Evolutionary conservation across 2,113 vertebrate species (phyloP), one percentile per base, ranked within the genome.

Genomic region (Numenius arquata): DNA sequence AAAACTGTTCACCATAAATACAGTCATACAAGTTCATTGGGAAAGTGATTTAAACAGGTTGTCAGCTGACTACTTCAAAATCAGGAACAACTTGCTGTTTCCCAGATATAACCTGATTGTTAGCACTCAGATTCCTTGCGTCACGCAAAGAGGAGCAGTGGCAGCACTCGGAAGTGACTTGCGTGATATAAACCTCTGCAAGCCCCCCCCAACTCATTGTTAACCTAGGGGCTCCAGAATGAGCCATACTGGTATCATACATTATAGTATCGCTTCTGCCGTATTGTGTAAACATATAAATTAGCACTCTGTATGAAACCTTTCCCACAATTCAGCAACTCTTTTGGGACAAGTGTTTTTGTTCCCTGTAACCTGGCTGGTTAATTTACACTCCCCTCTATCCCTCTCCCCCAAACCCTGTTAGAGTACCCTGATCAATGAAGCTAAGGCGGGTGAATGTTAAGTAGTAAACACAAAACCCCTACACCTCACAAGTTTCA

Each of bases 371-470:
- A 52, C 30, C 9, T 7, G 8, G 5, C 7, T 81, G 9, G 12
- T 45, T 41, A 43, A 50, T 17, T 22, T 38, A 23, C 29, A 8
- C 1, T 53, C 12, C 10, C 1, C 8, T 62, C 23, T 7, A 10
- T 5, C 7, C 32, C 8, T 61, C 38, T 30, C 36, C 19, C 12
- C 78, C 74, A 81, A 53, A 5, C 9, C 8, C 11, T 26, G 4
- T 32, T 43, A 40, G 5, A 25, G 2, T 15, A 27, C 26, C 55
- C 27, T 2, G 14, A 52, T 12, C 41, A 34, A 76, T 62, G 16
- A 55, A 22, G 7, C 3, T 1, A 59, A 32, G 1, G 3, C 9
- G 7, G 14, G 8, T 10, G 7, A 9, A 5, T 0, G 1, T 27
- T 48, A 41, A 8, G 26, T n/a, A n/a, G 50, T 11, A 50, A 63